A percentile compares a stretch with the other conserved stretches of the same genome.
phyloP scores from a whole-genome alignment of 1,140 invertebrate species.

The Hermetia illucens region DNA sequence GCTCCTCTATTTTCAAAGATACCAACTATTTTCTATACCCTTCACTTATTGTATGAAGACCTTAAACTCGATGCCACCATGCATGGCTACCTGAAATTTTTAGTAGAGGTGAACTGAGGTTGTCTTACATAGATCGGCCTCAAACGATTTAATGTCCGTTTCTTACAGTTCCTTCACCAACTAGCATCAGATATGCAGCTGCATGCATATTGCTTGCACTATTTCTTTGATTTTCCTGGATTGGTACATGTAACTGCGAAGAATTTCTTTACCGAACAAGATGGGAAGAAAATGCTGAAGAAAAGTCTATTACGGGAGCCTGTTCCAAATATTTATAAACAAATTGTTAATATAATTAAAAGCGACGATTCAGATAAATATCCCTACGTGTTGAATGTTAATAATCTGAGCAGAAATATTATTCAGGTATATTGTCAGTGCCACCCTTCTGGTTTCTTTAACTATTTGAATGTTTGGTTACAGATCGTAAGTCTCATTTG shows the following conservation, averaged over 20 bases:
- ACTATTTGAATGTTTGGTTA: constrained; percentile 2
- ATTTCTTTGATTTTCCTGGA: constrained; percentile 71
- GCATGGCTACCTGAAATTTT: constrained; percentile 46
- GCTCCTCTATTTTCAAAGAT: constrained; percentile 60
- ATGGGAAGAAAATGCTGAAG: constrained; percentile 44
- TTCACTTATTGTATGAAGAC: constrained; percentile 87
- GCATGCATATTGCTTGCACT: constrained; percentile 58
- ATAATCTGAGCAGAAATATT: constrained; percentile 55
- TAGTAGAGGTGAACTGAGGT: constrained; percentile 36
- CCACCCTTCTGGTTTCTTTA: constrained; percentile 1
- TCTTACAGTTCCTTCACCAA: constrained; percentile 51
- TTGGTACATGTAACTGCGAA: constrained; percentile 23
- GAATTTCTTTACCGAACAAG: constrained; percentile 34
- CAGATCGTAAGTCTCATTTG: constrained; percentile 16
- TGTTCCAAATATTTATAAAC: constrained; percentile 55
- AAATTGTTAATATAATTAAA: constrained; percentile 49
- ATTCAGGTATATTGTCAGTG: constrained; percentile 11
- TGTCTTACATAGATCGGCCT: background rate
- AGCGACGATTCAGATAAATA: constrained; percentile 36
- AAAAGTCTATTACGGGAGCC: constrained; percentile 44
- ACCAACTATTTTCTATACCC: constrained; percentile 56
- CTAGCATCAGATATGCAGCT: constrained; percentile 64
- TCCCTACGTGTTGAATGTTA: constrained; percentile 54
- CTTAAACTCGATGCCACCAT: constrained; percentile 66
- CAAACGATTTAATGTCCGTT: too few relatives aligned